Base-by-base conservation (phyloP, 1,140 invertebrate species). In the Contarinia nasturtii region DNA sequence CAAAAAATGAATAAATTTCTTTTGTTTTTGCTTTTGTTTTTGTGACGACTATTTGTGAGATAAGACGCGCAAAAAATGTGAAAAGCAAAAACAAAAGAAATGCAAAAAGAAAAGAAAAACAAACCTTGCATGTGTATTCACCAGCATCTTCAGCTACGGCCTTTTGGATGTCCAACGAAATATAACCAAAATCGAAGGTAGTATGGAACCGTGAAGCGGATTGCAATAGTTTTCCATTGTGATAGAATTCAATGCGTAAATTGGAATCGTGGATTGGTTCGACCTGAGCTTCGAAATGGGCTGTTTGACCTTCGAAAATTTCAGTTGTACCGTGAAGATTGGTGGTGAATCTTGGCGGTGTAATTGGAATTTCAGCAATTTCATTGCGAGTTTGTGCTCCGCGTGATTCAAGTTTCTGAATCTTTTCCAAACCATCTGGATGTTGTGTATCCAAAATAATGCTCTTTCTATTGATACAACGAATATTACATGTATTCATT, bases 101-200 rank as follows among this genome's bases (percentile, higher is more conserved):
- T n/a, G n/a, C n/a, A n/a, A n/a, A n/a, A n/a, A n/a, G n/a, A n/a
- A n/a, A n/a, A n/a, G n/a, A n/a, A n/a, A n/a, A n/a, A n/a, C n/a
- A n/a, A n/a, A 11, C n/a, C n/a, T n/a, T n/a, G 86, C 88, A n/a
- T n/a, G n/a, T 87, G 62, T 95, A 95, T 67, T 88, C 80, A 41
- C 95, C 95, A 49, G 83, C 85, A 68, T 98, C 94, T 69, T 92
- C 89, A 4, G 88, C 79, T 43, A 93, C 82, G 44, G 83, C 76
- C 52, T 93, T 85, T 44, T 75, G 75, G 57, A 96, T 90, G 64
- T 95, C 90, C 51, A 96, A 67, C 37, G 89, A 86, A 44, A 92
- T 83, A 54, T 93, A 95, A 54, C 91, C 91, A 69, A 96, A 96
- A 65, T 95, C 91, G 58, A 89, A 88, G 42, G 88, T 91, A 52